phyloP scores from a whole-genome alignment of 2,888 invertebrate genomes.

The Torymus auratus region DNA sequence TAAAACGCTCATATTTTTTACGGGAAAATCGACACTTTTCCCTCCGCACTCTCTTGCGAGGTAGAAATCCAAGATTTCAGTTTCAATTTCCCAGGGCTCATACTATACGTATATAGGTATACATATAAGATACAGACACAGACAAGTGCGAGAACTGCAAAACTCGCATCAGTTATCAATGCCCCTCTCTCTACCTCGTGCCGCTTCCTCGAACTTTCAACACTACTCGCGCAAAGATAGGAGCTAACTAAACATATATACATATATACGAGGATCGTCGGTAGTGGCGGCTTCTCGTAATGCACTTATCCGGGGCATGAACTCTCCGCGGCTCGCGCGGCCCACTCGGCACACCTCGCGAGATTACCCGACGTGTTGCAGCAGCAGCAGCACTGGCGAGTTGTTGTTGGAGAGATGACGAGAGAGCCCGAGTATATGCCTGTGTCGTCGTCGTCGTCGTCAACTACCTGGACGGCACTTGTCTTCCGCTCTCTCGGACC shows the following conservation, averaged over 20 bases:
- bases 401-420: slow-evolving; percentile 34
- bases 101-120: too few species aligned
- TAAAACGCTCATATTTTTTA: neutral
- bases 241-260: neutral
- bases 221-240: slow-evolving; percentile 31
- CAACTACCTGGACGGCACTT: slow-evolving; percentile 43
- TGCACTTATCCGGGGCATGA: slow-evolving; percentile 51
- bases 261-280: neutral
- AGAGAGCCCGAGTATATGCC: neutral
- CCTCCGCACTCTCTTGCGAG: too few species aligned
- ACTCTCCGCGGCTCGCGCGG: slow-evolving; percentile 14
- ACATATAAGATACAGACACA: neutral
- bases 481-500: slow-evolving; percentile 16
- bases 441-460: neutral
- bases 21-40: neutral
- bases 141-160: slow-evolving; percentile 24
- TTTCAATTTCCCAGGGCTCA: slow-evolving; percentile 36
- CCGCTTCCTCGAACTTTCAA: slow-evolving; percentile 12
- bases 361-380: slow-evolving; percentile 54
- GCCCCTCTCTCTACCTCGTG: slow-evolving; percentile 3
- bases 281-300: slow-evolving; percentile 20
- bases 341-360: neutral
- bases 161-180: slow-evolving; percentile 54
- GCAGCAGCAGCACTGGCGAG: slow-evolving; percentile 30
- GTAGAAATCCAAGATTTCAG: slow-evolving; percentile 35